phyloP scores from a whole-genome alignment of 2,888 invertebrate genomes.

The Gastracanthus pulcherrimus region DNA sequence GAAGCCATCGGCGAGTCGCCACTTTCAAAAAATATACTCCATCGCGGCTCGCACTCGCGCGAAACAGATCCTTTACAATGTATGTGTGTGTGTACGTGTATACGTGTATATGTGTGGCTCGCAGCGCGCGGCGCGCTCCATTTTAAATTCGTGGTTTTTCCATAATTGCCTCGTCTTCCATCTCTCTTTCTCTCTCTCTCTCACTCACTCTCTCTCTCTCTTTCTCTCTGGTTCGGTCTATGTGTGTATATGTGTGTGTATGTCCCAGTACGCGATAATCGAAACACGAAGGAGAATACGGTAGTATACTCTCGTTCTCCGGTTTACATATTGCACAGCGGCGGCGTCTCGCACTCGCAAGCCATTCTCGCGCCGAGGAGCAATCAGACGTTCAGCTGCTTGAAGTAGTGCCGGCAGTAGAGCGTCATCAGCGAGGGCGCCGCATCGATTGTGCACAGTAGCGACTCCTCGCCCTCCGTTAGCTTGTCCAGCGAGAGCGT shows the following conservation, averaged over 20 bases:
- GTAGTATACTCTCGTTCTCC: constrained; percentile 5
- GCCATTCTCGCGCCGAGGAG: constrained; percentile 32
- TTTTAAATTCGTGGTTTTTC: constrained; percentile 29
- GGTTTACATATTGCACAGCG: constrained; percentile 48
- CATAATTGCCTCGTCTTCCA: neutral
- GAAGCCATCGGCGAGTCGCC: constrained; percentile 19
- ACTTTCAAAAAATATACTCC: constrained; percentile 47
- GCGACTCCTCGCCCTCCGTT: constrained; percentile 84
- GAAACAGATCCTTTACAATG: constrained; percentile 37
- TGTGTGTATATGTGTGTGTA: too few species aligned
- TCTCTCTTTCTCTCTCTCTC: neutral
- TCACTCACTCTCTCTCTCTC: too few species aligned
- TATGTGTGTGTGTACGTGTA: neutral
- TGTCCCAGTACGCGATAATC: constrained; percentile 27
- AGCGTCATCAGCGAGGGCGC: constrained; percentile 89
- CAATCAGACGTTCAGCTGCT: constrained; percentile 79
- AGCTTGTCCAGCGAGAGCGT: constrained; percentile 88
- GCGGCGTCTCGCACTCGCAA: constrained; percentile 30
- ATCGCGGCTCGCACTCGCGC: constrained; percentile 16
- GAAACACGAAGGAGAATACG: constrained; percentile 33
- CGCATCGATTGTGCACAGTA: constrained; percentile 86
- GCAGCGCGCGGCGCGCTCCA: constrained; percentile 7
- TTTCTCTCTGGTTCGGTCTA: too few species aligned
- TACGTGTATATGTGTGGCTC: neutral
- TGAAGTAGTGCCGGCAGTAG: constrained; percentile 93